Conservation (phyloP, 2,888 invertebrate genomes). For the Eremobia ochroleuca region DNA sequence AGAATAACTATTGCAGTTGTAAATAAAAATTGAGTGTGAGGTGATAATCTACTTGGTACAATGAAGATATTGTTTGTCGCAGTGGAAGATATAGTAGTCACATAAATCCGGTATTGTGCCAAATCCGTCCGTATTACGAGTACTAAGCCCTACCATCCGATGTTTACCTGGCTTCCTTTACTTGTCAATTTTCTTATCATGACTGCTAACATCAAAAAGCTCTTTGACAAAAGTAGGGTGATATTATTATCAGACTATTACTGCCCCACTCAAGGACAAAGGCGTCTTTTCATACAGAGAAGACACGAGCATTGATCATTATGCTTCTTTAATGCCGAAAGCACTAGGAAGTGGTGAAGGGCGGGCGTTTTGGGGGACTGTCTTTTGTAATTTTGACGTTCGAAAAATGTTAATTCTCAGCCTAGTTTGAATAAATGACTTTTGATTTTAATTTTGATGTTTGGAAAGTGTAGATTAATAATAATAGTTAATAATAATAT, state of each 20-base stretch:
- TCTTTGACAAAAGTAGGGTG: background rate
- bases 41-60: background rate
- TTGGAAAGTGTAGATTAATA: no score
- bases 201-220: no score
- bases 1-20: background rate
- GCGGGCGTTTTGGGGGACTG: no score
- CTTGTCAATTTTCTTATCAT: background rate
- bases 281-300: background rate
- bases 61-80: slow-evolving; percentile 16
- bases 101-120: background rate
- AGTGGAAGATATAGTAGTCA: background rate
- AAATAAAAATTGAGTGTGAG: background rate
- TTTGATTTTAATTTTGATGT: no score
- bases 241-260: background rate
- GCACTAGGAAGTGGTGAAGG: no score
- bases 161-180: slow-evolving; percentile 7
- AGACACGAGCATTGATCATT: background rate
- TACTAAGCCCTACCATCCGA: slow-evolving; percentile 8
- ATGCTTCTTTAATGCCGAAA: background rate
- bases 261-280: background rate
- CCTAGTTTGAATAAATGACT: no score
- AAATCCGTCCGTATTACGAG: background rate
- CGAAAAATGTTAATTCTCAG: no score
- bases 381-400: no score
- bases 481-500: no score